These are phyloP conservation scores for Parnassius orleans DNA, from an alignment of 2,888 invertebrate genomes.

Conservation along the genomic window DNA sequence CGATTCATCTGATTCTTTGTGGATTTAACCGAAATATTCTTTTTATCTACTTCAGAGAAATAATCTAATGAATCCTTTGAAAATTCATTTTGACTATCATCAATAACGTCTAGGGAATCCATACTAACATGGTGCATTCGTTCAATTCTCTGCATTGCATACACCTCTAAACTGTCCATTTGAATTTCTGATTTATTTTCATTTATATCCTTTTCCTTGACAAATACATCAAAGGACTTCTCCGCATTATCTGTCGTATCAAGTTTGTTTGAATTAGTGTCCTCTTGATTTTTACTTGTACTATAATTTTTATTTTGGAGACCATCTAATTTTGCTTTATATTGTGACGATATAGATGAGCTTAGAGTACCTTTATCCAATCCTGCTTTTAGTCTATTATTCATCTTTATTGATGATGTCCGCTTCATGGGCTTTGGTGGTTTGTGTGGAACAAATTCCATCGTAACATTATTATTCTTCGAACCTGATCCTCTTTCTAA, in stretches of 20 bases:
- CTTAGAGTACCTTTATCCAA: constrained; percentile 66
- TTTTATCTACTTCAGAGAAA: constrained; percentile 70
- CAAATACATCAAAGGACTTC: constrained; percentile 81
- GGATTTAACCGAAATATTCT: constrained; percentile 29
- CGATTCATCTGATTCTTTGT: constrained; percentile 47
- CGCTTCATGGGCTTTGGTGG: constrained; percentile 87
- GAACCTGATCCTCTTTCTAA: constrained; percentile 70
- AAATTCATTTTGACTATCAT: constrained; percentile 60
- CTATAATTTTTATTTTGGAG: constrained; percentile 71
- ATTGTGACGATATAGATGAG: constrained; percentile 73
- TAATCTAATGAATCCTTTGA: constrained; percentile 76
- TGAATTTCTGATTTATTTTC: constrained; percentile 82
- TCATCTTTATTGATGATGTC: constrained; percentile 83
- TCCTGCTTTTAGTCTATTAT: constrained; percentile 72
- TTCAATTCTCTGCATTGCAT: constrained; percentile 71
- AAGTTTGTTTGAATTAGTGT: constrained; percentile 64
- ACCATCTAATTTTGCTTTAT: constrained; percentile 76
- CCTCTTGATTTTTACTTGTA: constrained; percentile 57
- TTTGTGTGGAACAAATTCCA: constrained; percentile 85
- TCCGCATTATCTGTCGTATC: constrained; percentile 66
- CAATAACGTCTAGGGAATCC: constrained; percentile 75
- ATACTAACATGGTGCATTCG: constrained; percentile 70
- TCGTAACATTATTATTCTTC: constrained; percentile 68
- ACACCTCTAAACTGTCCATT: constrained; percentile 82
- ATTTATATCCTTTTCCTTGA: constrained; percentile 81